These are phyloP conservation scores for Eupeodes corollae DNA, from an alignment of 1,140 invertebrate genomes.

Conservation along the genomic window DNA sequence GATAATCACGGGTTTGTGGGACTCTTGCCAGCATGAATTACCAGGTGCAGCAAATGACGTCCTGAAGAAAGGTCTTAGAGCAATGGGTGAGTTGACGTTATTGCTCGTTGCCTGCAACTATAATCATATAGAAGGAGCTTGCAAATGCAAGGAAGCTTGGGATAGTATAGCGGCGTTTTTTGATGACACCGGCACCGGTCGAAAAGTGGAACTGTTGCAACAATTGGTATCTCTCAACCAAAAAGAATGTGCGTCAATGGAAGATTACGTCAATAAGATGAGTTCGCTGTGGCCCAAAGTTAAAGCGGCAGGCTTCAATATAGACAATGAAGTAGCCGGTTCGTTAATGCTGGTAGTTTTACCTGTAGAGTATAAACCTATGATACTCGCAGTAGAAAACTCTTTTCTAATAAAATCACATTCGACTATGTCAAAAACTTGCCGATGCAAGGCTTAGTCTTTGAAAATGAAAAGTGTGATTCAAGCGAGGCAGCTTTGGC, in stretches of 20 bases:
- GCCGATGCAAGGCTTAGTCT: too few relatives aligned
- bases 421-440: too few relatives aligned
- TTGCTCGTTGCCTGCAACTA: background rate
- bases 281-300: background rate
- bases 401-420: too few relatives aligned
- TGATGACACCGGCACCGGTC: conserved; percentile 1
- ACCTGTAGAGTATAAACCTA: background rate
- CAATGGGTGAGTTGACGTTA: too few relatives aligned
- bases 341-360: conserved; percentile 3
- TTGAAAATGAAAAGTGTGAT: too few relatives aligned
- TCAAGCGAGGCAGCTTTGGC: too few relatives aligned
- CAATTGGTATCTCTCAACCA: background rate
- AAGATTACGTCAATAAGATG: conserved; percentile 4
- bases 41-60: too few relatives aligned
- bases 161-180: background rate
- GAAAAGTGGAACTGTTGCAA: conserved; percentile 1
- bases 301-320: background rate
- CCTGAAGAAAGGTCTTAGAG: too few relatives aligned
- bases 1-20: background rate
- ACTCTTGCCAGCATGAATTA: background rate
- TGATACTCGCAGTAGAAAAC: too few relatives aligned
- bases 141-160: conserved; percentile 8
- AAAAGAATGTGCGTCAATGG: conserved; percentile 3
- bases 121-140: conserved; percentile 2
- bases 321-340: conserved; percentile 1